Base-by-base conservation (phyloP, 2,113 vertebrate species). In the Brevimyrus niger region DNA sequence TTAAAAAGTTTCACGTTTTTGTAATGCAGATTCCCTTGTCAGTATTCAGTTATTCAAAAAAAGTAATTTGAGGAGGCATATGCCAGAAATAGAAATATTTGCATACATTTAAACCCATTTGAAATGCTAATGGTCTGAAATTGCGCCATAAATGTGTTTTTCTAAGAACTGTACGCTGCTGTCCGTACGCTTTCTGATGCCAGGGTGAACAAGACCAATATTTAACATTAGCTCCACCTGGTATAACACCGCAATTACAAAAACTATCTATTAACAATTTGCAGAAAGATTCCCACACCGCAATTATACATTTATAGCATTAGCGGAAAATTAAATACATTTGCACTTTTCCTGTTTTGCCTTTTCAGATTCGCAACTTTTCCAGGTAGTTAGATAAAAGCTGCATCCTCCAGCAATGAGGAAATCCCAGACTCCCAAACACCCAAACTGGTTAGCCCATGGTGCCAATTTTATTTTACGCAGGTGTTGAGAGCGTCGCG, bases 11-110 rank as follows among this genome's bases (percentile, higher is more conserved):
- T 94, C 93, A 93, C 93, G 94, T 95, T 95, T 94, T 94, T 95
- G 92, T 94, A 95, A 89, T 95, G 94, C 94, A 94, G 93, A 95
- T 94, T 92, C 92, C 91, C 93, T 95, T 94, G 94, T 95, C 95
- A 94, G 92, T 93, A 95, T 95, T 93, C 93, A 95, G 95, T 93
- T 94, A 94, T 94, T 94, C 92, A 93, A 65, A 90, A 88, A 86
- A 90, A 92, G 93, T 94, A 94, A 94, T 93, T 92, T 87, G 92
- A 93, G 91, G 89, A 48, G 91, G 91, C 92, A 92, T 76, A 91
- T 21, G 87, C 88, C 93, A 93, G 93, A 80, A 92, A 95, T 94
- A 94, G 94, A 95, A 93, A 91, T 83, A 93, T 94, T 95, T 92
- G 93, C 92, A 89, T 93, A 92, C 69, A 89, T 92, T 92, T 91